Conservation (phyloP, 2,113 vertebrate species). For the Bubo scandiacus region DNA sequence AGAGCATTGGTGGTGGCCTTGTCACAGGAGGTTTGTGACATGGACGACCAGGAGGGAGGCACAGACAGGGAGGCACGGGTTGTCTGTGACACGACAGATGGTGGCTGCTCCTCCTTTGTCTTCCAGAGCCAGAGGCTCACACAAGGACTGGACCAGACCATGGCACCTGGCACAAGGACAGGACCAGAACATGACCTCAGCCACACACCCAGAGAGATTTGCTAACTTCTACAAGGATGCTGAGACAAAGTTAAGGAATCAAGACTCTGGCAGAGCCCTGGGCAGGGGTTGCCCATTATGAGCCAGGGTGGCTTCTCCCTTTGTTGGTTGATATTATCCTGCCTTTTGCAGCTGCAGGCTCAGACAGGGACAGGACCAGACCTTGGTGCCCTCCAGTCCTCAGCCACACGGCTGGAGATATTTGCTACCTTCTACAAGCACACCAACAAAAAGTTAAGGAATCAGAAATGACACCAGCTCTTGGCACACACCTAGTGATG, state of each 20-base stretch:
- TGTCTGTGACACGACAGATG: accelerated
- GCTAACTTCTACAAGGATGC: not conserved
- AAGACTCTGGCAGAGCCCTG: too few relatives aligned
- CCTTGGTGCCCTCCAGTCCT: too few relatives aligned
- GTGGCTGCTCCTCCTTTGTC: not conserved
- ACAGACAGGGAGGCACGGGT: not conserved
- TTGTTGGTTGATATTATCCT: not conserved
- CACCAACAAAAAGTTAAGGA: not conserved
- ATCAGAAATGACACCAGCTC: not conserved
- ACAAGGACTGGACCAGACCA: not conserved
- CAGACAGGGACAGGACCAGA: too few relatives aligned
- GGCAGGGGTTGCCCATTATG: too few relatives aligned
- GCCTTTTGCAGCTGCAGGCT: too few relatives aligned
- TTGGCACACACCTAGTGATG: too few relatives aligned
- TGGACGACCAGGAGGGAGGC: too few relatives aligned
- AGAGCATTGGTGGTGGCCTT: not conserved
- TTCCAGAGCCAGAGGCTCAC: not conserved
- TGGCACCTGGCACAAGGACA: too few relatives aligned
- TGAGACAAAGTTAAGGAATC: not conserved
- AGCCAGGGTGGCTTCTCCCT: too few relatives aligned
- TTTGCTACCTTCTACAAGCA: not conserved
- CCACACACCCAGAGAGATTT: not conserved
- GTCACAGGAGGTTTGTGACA: not conserved
- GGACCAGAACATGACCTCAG: too few relatives aligned
- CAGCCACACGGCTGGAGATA: too few relatives aligned